Evolutionary conservation across 2,797 vertebrate species (phyloP).

Genomic region (Coreius guichenoti): DNA sequence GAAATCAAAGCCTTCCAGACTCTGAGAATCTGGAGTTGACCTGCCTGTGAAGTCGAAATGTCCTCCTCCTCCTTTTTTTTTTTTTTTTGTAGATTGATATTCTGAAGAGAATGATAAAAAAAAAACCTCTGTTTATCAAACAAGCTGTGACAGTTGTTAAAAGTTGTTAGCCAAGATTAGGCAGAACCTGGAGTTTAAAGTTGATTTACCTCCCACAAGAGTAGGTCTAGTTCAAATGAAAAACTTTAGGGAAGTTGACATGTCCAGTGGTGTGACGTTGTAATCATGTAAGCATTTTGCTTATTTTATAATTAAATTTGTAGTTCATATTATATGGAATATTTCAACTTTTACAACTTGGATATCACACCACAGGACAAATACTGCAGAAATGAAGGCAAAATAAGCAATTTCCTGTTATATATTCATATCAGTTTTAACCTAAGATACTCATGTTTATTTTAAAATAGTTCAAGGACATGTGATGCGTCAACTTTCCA

Average conservation of each 20-base stretch:
- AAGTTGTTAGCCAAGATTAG: neutral
- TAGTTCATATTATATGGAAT: neutral
- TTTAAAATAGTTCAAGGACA: neutral
- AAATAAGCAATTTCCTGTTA: neutral
- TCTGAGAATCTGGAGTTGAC: neutral
- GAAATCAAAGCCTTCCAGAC: conserved; percentile 42
- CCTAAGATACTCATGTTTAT: neutral
- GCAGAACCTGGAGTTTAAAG: conserved; percentile 7
- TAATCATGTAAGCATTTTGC: neutral
- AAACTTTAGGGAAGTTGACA: neutral
- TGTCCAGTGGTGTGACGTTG: neutral
- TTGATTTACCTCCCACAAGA: conserved; percentile 23
- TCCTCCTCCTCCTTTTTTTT: neutral
- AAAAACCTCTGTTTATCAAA: conserved; percentile 3
- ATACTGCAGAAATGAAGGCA: no score
- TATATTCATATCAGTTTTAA: neutral
- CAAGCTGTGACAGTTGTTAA: neutral
- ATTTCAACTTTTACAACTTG: neutral
- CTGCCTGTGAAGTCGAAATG: neutral
- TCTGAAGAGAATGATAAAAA: neutral
- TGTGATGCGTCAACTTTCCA: neutral
- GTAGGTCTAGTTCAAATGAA: neutral
- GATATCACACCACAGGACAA: no score
- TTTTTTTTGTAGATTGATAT: neutral
- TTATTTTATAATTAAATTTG: neutral